Conservation (phyloP, 1,140 invertebrate genomes). For the Augochlora pura region DNA sequence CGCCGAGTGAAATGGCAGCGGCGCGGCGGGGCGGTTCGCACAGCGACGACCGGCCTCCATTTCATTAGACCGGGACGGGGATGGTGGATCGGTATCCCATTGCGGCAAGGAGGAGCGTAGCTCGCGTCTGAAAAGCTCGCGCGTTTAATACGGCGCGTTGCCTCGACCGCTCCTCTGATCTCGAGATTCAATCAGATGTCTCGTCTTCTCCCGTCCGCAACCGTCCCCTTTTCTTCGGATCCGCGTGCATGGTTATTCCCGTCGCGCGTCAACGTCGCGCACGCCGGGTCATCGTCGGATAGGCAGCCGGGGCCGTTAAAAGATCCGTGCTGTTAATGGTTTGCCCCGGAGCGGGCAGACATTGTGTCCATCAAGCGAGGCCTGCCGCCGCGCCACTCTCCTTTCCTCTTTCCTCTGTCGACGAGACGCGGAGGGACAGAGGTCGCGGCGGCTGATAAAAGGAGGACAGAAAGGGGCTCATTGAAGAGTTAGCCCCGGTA, state of each 20-base stretch:
- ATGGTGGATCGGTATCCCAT: not conserved
- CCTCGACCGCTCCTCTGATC: not conserved
- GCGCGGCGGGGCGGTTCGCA: not conserved
- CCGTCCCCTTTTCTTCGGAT: not conserved
- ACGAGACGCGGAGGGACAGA: slow-evolving; percentile 17
- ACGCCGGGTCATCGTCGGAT: slow-evolving; percentile 2
- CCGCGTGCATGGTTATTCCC: not conserved
- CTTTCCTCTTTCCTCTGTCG: too few relatives aligned
- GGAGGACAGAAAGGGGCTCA: not conserved
- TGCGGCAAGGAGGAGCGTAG: not conserved
- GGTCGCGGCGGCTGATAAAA: slow-evolving; percentile 16
- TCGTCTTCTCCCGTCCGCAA: not conserved
- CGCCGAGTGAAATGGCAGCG: not conserved
- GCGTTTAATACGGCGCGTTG: not conserved
- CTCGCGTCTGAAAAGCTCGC: not conserved
- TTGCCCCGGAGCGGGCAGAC: slow-evolving; percentile 41
- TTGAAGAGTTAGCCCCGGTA: slow-evolving; percentile 8
- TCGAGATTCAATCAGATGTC: not conserved
- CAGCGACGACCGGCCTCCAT: not conserved
- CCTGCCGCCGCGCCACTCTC: not conserved
- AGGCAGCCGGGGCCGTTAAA: slow-evolving; percentile 34
- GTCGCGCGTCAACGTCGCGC: slow-evolving; percentile 13
- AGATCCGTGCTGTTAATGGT: slow-evolving; percentile 50
- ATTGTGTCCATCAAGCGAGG: slow-evolving; percentile 51
- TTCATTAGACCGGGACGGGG: not conserved